A percentile compares a stretch with the other conserved stretches of the same genome.
phyloP scores from a whole-genome alignment of 2,888 invertebrate genomes.

The Tenodera sinensis region DNA sequence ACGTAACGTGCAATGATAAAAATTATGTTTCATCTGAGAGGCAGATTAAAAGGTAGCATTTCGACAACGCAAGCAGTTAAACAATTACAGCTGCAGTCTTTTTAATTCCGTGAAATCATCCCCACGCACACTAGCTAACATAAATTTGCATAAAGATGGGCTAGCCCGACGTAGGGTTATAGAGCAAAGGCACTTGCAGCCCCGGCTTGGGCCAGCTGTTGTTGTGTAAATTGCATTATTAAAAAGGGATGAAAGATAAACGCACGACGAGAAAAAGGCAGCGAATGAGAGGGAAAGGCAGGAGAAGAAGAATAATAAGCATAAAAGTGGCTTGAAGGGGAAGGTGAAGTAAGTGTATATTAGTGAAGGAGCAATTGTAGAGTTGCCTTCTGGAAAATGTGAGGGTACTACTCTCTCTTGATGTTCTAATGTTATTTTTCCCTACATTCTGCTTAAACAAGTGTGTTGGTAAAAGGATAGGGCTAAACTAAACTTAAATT shows the following conservation, averaged over 20 bases:
- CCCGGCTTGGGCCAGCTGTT: neutral
- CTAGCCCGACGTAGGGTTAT: neutral
- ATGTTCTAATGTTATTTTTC: neutral
- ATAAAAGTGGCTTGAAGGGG: neutral
- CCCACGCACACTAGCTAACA: neutral
- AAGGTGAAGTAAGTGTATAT: neutral
- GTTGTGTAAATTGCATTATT: conserved; percentile 16
- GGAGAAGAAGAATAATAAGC: neutral
- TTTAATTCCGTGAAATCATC: neutral
- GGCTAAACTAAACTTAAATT: too few relatives aligned
- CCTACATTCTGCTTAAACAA: neutral
- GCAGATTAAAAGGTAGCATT: neutral
- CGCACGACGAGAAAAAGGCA: neutral
- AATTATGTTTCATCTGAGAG: neutral
- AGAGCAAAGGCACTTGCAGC: neutral
- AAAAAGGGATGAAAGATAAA: conserved; percentile 13
- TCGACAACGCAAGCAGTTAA: neutral
- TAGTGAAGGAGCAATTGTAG: neutral
- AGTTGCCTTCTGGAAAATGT: neutral
- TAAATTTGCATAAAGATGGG: conserved; percentile 4
- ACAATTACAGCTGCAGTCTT: neutral
- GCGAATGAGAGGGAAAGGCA: neutral
- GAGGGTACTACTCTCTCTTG: neutral
- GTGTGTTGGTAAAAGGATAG: too few relatives aligned
- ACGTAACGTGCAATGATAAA: neutral